These are phyloP conservation scores for Proteles cristata DNA, from an alignment of 2,113 vertebrate genomes.

Conservation along the genomic window DNA sequence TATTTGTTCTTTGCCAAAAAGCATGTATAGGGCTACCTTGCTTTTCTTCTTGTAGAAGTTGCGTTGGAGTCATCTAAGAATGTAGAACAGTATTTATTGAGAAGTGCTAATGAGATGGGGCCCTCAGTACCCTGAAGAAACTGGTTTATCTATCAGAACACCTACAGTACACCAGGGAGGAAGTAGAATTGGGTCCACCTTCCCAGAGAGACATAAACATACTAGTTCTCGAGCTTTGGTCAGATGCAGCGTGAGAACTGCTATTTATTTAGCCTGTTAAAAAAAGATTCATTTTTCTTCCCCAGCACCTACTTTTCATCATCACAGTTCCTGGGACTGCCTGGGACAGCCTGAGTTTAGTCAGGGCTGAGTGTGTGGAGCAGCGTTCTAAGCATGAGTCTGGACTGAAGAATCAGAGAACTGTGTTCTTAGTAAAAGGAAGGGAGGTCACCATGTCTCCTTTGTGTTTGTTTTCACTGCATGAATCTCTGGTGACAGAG, in stretches of 20 bases:
- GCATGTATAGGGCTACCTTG: conserved; percentile 5
- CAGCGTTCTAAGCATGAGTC: neutral
- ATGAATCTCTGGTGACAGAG: neutral
- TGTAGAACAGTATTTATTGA: neutral
- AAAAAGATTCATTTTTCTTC: neutral
- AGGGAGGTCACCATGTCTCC: neutral
- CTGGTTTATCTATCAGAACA: conserved; percentile 17
- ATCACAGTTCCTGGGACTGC: neutral
- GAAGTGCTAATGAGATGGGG: neutral
- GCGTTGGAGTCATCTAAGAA: conserved; percentile 29
- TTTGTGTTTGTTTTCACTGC: neutral
- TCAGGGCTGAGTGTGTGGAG: neutral
- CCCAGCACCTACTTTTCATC: neutral
- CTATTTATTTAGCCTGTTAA: neutral
- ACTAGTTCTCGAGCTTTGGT: neutral
- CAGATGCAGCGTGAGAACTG: neutral
- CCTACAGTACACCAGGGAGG: neutral
- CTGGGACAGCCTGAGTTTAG: neutral
- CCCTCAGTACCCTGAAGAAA: neutral
- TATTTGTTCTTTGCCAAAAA: conserved; percentile 15
- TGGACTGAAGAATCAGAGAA: neutral
- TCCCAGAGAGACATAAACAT: neutral
- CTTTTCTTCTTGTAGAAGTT: conserved; percentile 28
- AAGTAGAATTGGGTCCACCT: conserved; percentile 15
- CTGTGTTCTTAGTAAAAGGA: conserved; percentile 2